phyloP scores from a whole-genome alignment of 2,888 invertebrate species.

The Liopterus haemorrhoidalis region DNA sequence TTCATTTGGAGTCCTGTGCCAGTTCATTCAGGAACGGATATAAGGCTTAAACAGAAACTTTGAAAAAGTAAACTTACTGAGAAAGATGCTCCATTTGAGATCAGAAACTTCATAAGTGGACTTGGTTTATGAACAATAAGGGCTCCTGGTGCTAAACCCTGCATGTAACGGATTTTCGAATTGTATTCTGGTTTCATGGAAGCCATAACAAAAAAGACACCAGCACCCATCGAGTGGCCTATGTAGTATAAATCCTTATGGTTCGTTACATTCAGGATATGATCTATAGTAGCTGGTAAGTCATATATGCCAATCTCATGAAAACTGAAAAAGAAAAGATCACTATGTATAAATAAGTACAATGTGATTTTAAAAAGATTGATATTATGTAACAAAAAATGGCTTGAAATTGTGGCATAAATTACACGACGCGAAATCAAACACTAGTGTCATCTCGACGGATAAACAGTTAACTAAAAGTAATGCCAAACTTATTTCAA shows the following conservation, averaged over 20 bases:
- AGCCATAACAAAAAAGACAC: slow-evolving; percentile 46
- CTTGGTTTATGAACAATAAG: slow-evolving; percentile 35
- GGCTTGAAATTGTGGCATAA: too few relatives aligned
- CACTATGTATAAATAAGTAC: too few relatives aligned
- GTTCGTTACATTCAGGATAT: slow-evolving; percentile 49
- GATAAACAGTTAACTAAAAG: too few relatives aligned
- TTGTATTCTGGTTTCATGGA: slow-evolving; percentile 44
- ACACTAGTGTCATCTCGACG: too few relatives aligned
- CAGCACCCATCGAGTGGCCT: slow-evolving; percentile 60
- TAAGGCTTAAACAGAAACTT: too few relatives aligned
- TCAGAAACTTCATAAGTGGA: slow-evolving; percentile 28
- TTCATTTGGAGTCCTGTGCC: too few relatives aligned
- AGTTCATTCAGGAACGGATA: too few relatives aligned
- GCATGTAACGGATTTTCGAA: slow-evolving; percentile 39
- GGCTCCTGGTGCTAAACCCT: slow-evolving; percentile 42
- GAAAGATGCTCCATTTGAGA: slow-evolving; percentile 20
- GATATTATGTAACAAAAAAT: too few relatives aligned
- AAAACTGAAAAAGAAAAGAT: slow-evolving; percentile 45
- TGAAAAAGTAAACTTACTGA: too few relatives aligned
- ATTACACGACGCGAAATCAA: too few relatives aligned
- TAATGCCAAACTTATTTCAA: too few relatives aligned
- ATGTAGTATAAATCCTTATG: slow-evolving; percentile 51
- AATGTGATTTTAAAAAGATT: too few relatives aligned
- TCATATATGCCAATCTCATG: slow-evolving; percentile 60
- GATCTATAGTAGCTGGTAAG: slow-evolving; percentile 56